Base-by-base conservation (phyloP, 2,888 invertebrate species). In the Teleiodes luculella region DNA sequence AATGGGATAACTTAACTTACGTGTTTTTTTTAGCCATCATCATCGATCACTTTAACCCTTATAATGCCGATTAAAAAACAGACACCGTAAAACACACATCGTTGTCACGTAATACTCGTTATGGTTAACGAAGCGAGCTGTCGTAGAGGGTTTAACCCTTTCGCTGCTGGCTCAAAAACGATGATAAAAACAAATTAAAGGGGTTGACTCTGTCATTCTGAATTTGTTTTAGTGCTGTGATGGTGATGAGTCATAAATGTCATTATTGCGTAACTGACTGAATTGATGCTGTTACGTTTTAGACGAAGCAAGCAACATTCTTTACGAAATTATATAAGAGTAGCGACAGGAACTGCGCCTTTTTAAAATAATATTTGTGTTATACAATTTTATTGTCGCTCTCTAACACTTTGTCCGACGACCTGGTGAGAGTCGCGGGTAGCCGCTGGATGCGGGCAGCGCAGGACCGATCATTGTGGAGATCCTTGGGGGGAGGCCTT, bases 1-100 rank as follows among this genome's bases (percentile, higher is more conserved):
- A n/a, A n/a, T n/a, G 6, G 3, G 6, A 24, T 33, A 11, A 33
- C 33, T 33, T 10, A 33, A 6, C 6, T 24, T 24, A 24, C n/a
- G n/a, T 24, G 24, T 18, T 11, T 18, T 20, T 20, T 20, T 28
- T 20, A 20, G 28, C 24, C 43, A 24, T 24, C 43, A 43, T 20
- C 48, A 48, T 48, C 35, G 6, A 48, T 48, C 48, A 48, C 16
- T 24, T 48, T 35, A 36, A 48, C 48, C 48, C 48, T 35, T 35
- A 16, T 13, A 48, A 33, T 36, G 18, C 48, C n/a, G 48, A 33
- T 47, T 33, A 31, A 47, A 5, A 47, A 51, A 52, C 41, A 52
- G 54, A 60, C 52, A 56, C 52, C 60, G 55, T 58, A 51, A 57
- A 57, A 60, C 47, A 52, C 55, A 53, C 47, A 50, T 56, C 59